Evolutionary conservation across 2,113 vertebrate species (phyloP).

Genomic region (Perognathus longimembris): DNA sequence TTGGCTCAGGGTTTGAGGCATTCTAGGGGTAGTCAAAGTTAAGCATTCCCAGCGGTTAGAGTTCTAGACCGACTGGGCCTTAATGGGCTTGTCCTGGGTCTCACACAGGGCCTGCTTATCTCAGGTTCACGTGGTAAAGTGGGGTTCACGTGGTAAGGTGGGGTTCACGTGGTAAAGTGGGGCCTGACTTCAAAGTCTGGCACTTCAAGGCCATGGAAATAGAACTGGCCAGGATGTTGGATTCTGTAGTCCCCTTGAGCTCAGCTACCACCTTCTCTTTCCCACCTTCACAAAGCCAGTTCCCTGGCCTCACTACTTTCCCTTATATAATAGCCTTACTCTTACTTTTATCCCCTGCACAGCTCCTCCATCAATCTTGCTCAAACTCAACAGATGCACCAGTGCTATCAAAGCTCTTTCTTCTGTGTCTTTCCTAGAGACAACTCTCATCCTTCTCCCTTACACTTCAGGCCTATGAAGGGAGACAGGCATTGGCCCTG

Average conservation of each 20-base stretch:
- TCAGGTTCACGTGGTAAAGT: no score
- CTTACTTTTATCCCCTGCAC: neutral
- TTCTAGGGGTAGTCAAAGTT: no score
- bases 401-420: neutral
- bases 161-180: no score
- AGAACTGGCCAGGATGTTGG: neutral
- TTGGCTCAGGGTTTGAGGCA: no score
- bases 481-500: neutral
- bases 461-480: neutral
- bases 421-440: neutral
- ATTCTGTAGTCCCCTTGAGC: neutral
- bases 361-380: neutral
- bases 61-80: no score
- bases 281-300: neutral
- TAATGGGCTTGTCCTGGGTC: no score
- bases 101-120: no score
- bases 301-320: neutral
- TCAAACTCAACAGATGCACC: neutral
- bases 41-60: no score
- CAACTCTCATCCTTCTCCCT: neutral
- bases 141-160: no score
- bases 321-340: neutral
- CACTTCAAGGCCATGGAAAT: conserved; percentile 30
- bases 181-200: no score
- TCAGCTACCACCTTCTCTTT: neutral